Conservation (phyloP, 2,888 invertebrate genomes). For the Lutraria lutraria region DNA sequence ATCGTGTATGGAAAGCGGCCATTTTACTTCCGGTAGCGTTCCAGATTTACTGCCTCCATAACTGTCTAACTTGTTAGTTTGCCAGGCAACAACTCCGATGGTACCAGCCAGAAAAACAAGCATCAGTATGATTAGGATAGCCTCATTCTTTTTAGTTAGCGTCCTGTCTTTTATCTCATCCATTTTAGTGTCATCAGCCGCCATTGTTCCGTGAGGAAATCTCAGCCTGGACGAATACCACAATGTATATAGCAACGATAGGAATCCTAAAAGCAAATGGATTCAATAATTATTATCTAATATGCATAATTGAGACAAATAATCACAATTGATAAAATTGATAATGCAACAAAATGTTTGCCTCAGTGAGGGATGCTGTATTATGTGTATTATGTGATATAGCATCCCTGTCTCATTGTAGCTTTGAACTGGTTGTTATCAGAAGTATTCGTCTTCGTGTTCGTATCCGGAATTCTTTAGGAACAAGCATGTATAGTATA, state of each 20-base stretch:
- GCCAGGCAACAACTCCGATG: constrained; percentile 67
- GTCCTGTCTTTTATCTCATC: background rate
- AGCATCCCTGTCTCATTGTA: no score
- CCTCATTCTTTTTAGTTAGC: constrained; percentile 20
- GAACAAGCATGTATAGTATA: no score
- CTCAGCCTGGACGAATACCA: background rate
- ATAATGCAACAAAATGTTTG: no score
- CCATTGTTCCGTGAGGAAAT: background rate
- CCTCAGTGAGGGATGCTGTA: no score
- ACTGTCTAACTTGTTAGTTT: constrained; percentile 42
- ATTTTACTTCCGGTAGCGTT: constrained; percentile 17
- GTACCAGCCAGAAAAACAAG: constrained; percentile 51
- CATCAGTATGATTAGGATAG: constrained; percentile 44
- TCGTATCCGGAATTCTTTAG: no score
- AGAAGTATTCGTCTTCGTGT: no score
- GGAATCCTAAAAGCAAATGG: background rate
- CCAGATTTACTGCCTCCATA: background rate
- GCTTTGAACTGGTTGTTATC: no score
- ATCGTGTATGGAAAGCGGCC: background rate
- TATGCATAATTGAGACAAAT: no score
- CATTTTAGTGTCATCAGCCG: background rate
- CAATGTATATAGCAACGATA: background rate
- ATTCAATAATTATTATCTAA: no score
- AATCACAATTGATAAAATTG: no score
- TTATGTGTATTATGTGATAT: no score